Conservation (phyloP, 2,113 vertebrate species). For the Solea senegalensis region DNA sequence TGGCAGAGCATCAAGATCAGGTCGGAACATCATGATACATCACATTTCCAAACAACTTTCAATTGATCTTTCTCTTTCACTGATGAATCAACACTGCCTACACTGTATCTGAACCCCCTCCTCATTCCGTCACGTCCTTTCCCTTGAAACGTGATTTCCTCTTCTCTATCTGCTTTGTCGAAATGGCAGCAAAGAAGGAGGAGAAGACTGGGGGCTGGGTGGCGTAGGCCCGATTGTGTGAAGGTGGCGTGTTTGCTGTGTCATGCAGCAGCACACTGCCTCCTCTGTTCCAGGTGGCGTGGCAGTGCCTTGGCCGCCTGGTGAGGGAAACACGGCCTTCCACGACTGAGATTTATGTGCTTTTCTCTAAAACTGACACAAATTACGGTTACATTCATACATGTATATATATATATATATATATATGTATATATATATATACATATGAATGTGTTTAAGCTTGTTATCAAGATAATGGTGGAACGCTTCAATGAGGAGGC, state of each 20-base stretch:
- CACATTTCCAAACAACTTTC: background rate
- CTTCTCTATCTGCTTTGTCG: conserved; percentile 34
- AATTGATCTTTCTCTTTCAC: background rate
- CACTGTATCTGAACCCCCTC: background rate
- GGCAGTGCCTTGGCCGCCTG: conserved; percentile 22
- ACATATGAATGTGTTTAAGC: no score
- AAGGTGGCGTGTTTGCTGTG: conserved; percentile 55
- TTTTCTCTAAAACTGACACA: no score
- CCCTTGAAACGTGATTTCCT: conserved; percentile 41
- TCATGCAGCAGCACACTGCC: conserved; percentile 58
- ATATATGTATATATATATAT: no score
- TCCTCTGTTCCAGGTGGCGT: conserved; percentile 52
- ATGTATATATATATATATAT: no score
- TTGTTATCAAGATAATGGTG: background rate
- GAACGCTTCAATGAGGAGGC: background rate
- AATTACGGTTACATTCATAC: no score
- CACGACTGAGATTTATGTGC: background rate
- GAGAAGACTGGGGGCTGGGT: conserved; percentile 28
- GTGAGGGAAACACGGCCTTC: conserved; percentile 4
- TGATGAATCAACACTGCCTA: conserved; percentile 10
- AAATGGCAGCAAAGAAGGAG: conserved; percentile 5
- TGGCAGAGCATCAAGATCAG: background rate
- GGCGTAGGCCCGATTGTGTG: conserved; percentile 43
- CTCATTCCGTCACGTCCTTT: conserved; percentile 21
- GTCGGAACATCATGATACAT: background rate